These are phyloP conservation scores for Urocynchramus pylzowi DNA, from an alignment of 2,113 vertebrate genomes.

Conservation along the genomic window DNA sequence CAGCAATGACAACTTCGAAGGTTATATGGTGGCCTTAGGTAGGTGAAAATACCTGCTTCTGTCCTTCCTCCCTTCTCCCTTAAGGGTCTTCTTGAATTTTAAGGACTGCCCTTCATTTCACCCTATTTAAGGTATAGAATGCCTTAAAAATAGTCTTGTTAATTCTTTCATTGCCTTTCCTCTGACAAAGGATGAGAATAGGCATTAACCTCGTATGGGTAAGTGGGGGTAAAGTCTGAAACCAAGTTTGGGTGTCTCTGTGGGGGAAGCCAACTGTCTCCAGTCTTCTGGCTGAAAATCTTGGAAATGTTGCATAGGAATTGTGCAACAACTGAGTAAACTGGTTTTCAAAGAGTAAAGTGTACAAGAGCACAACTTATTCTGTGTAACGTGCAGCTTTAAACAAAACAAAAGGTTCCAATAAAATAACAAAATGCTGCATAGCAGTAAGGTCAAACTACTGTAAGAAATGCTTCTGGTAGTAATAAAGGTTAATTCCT, in stretches of 20 bases:
- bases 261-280: background rate
- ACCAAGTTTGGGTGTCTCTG: background rate
- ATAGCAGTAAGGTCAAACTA: background rate
- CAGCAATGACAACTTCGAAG: conserved; percentile 83
- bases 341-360: background rate
- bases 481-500: background rate
- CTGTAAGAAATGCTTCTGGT: background rate
- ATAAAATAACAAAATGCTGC: background rate
- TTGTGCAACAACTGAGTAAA: background rate
- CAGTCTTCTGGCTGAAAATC: background rate
- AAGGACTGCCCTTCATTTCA: background rate
- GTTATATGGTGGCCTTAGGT: conserved; percentile 86
- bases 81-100: background rate
- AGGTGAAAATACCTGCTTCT: background rate
- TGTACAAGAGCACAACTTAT: background rate
- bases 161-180: background rate
- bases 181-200: background rate
- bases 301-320: background rate
- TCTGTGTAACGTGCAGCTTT: background rate
- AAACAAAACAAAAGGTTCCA: background rate
- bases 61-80: background rate
- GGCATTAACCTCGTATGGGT: background rate
- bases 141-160: background rate
- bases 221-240: background rate
- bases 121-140: background rate